These are phyloP conservation scores for Bibio marci DNA, from an alignment of 2,888 invertebrate genomes.

Conservation along the genomic window DNA sequence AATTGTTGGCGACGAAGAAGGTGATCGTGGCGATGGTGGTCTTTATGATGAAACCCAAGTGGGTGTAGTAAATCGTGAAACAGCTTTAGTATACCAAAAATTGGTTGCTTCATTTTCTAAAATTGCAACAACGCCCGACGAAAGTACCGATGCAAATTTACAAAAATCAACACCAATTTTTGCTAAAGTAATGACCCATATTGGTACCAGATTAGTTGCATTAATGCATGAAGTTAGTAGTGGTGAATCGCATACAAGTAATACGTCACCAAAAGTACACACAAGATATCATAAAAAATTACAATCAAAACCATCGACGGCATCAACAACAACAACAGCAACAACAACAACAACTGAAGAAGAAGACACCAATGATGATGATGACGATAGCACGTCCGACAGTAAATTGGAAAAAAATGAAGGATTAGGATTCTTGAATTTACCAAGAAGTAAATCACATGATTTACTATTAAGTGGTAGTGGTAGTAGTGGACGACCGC, in stretches of 20 bases:
- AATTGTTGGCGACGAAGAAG: constrained; percentile 31
- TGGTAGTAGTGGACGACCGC: constrained; percentile 37
- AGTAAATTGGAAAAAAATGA: constrained; percentile 25
- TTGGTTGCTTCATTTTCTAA: constrained; percentile 70
- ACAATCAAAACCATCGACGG: constrained; percentile 30
- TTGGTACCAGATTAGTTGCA: constrained; percentile 70
- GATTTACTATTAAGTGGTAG: constrained; percentile 56
- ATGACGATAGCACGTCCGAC: constrained; percentile 43
- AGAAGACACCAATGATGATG: neutral
- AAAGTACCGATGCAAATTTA: constrained; percentile 22
- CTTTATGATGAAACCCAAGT: constrained; percentile 24
- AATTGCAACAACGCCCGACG: constrained; percentile 39
- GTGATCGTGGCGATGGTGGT: constrained; percentile 33
- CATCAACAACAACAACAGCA: constrained; percentile 25
- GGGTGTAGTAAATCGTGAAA: constrained; percentile 39
- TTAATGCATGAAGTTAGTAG: constrained; percentile 85
- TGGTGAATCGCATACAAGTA: constrained; percentile 42
- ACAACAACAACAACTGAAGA: constrained; percentile 23
- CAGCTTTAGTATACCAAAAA: constrained; percentile 74
- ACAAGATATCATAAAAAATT: constrained; percentile 37
- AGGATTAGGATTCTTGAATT: constrained; percentile 33
- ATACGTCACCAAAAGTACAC: constrained; percentile 38
- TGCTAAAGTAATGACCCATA: constrained; percentile 84
- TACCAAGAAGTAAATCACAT: constrained; percentile 68
- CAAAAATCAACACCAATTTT: constrained; percentile 66